A percentile compares a stretch with the other conserved stretches of the same genome.
Evolutionary conservation across 2,888 invertebrate species (phyloP).

Genomic region (Drosophila infuscata): DNA sequence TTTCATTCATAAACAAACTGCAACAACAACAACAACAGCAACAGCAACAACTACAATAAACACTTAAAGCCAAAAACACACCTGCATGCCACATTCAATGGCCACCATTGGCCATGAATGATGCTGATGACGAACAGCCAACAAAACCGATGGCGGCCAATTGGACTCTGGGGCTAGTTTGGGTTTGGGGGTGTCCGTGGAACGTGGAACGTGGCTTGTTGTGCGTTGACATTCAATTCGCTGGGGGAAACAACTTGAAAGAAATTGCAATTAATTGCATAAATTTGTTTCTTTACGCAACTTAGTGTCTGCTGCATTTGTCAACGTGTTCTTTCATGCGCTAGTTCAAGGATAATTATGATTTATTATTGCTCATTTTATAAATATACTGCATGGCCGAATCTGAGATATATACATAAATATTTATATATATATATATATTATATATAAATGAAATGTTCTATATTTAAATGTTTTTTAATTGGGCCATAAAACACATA

Average conservation of each 20-base stretch:
- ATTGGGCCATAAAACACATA: constrained; percentile 37
- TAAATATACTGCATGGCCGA: constrained; percentile 29
- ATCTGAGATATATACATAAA: neutral
- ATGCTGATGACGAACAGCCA: constrained; percentile 29
- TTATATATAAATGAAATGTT: constrained; percentile 38
- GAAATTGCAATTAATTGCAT: constrained; percentile 66
- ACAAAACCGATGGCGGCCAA: constrained; percentile 10
- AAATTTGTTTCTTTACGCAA: constrained; percentile 13
- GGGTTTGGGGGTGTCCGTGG: constrained; percentile 51
- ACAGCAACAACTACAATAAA: constrained; percentile 2
- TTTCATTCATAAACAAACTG: constrained; percentile 46
- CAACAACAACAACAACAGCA: constrained; percentile 5
- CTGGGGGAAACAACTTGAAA: constrained; percentile 40
- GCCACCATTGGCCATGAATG: constrained; percentile 55
- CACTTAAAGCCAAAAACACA: constrained; percentile 56
- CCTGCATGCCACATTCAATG: constrained; percentile 75
- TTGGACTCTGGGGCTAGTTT: constrained; percentile 14
- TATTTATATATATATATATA: constrained; percentile 2
- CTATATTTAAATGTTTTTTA: constrained; percentile 38
- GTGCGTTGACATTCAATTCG: constrained; percentile 68
- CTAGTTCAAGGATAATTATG: constrained; percentile 69
- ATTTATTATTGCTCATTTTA: constrained; percentile 11
- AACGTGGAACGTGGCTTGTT: constrained; percentile 41
- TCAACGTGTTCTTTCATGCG: constrained; percentile 27
- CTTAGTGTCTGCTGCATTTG: neutral